Percentiles rank a stretch among this genome's conserved stretches.
Conservation (phyloP, 2,888 invertebrate species). For the Cheilosia urbana region DNA sequence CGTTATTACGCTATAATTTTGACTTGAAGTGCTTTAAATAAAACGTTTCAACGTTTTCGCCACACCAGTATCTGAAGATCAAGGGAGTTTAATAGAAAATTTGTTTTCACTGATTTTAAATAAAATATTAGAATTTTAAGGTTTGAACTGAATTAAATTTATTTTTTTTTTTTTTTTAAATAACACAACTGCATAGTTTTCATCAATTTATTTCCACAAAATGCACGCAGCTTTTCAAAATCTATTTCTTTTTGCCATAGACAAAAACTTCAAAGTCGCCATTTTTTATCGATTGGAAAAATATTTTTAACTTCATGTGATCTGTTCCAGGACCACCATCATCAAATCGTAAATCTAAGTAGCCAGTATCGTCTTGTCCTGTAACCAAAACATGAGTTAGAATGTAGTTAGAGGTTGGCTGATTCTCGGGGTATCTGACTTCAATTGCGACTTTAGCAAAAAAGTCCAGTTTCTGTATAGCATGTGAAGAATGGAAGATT, state of each 20-base stretch:
- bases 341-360: slow-evolving; percentile 20
- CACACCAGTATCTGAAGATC: too few species aligned
- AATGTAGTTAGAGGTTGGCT: slow-evolving; percentile 21
- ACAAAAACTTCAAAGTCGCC: slow-evolving; percentile 42
- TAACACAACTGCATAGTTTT: background rate
- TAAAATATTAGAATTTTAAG: too few species aligned
- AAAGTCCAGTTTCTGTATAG: slow-evolving; percentile 40
- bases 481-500: slow-evolving; percentile 20
- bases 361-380: slow-evolving; percentile 58
- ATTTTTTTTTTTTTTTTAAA: too few species aligned
- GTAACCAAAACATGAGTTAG: slow-evolving; percentile 37
- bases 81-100: too few species aligned
- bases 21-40: too few species aligned
- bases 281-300: slow-evolving; percentile 53
- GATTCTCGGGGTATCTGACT: slow-evolving; percentile 31
- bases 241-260: slow-evolving; percentile 64
- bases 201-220: slow-evolving; percentile 3
- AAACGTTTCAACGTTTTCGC: too few species aligned
- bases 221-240: background rate
- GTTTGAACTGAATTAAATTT: too few species aligned
- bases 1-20: too few species aligned
- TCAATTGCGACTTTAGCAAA: slow-evolving; percentile 39
- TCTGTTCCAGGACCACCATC: slow-evolving; percentile 53
- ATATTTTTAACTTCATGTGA: slow-evolving; percentile 43
- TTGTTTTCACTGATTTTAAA: too few species aligned